Evolutionary conservation across 30 jellyfish, hydroid and myxozoan genomes (phyloP).

Genomic region (Sanderia malayensis): DNA sequence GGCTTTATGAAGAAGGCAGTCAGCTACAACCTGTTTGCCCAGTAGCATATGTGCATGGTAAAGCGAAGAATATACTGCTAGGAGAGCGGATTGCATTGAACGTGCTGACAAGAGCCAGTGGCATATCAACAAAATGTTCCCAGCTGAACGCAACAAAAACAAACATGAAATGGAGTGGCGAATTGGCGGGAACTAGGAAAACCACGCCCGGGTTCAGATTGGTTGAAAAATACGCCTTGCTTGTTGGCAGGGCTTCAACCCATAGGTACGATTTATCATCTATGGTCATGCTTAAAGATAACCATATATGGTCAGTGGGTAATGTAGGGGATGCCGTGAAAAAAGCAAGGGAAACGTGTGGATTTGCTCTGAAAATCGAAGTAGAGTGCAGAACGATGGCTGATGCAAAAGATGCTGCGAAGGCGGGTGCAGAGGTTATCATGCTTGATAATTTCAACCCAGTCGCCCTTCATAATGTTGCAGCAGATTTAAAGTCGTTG

Average conservation of each 20-base stretch:
- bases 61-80: constrained; percentile 43
- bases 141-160: constrained; percentile 26
- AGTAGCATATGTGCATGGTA: constrained; percentile 74
- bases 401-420: constrained; percentile 72
- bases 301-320: constrained; percentile 87
- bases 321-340: constrained; percentile 61
- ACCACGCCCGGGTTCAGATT: constrained; percentile 84
- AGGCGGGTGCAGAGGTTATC: constrained; percentile 81
- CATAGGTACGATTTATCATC: constrained; percentile 79
- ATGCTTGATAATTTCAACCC: constrained; percentile 82
- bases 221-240: constrained; percentile 74
- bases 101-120: constrained; percentile 57
- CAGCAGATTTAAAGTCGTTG: constrained; percentile 40
- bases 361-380: constrained; percentile 76
- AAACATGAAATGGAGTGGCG: constrained; percentile 50
- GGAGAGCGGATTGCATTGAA: constrained; percentile 85
- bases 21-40: constrained; percentile 42
- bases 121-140: constrained; percentile 61
- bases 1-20: constrained; percentile 72
- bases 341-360: constrained; percentile 79
- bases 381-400: constrained; percentile 77
- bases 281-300: constrained; percentile 84
- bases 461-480: constrained; percentile 46
- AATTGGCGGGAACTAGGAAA: constrained; percentile 84
- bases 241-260: constrained; percentile 81